phyloP scores from a whole-genome alignment of 30 jellyfish, hydroid and myxozoan genomes.

The Nemopilema nomurai region DNA sequence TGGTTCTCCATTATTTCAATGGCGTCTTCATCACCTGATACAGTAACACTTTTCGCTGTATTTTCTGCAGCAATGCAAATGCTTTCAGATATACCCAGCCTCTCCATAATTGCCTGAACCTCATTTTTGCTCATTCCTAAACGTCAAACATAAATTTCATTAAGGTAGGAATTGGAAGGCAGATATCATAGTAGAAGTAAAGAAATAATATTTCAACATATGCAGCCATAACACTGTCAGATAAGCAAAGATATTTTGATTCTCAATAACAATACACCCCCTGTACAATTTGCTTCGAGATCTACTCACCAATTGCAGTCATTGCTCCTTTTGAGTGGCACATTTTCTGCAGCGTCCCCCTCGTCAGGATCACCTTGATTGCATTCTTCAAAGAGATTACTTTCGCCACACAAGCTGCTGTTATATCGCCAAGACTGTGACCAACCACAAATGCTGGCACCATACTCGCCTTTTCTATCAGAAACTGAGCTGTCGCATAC shows the following conservation, averaged over 20 bases:
- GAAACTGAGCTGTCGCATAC: constrained; percentile 57
- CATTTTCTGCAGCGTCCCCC: constrained; percentile 62
- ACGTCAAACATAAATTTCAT: neutral
- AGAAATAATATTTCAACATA: neutral
- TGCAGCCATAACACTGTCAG: neutral
- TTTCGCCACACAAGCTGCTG: constrained; percentile 73
- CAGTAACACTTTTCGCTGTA: constrained; percentile 33
- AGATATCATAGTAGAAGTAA: too few relatives aligned
- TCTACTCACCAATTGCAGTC: constrained; percentile 63
- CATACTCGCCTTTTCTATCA: constrained; percentile 27
- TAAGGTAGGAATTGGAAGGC: neutral
- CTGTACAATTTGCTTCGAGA: neutral
- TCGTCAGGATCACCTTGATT: constrained; percentile 57
- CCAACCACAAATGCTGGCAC: constrained; percentile 67
- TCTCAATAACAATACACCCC: neutral
- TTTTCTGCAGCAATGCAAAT: constrained; percentile 68
- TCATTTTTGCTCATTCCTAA: constrained; percentile 49
- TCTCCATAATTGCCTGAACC: constrained; percentile 18
- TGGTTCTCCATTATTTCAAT: constrained; percentile 21
- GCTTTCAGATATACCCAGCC: constrained; percentile 9
- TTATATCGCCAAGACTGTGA: constrained; percentile 73
- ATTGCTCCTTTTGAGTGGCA: constrained; percentile 65
- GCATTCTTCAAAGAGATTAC: constrained; percentile 41
- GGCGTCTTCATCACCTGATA: constrained; percentile 54
- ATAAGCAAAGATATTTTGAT: too few relatives aligned